phyloP scores from a whole-genome alignment of 2,113 vertebrate genomes.

The Donacobius atricapilla region DNA sequence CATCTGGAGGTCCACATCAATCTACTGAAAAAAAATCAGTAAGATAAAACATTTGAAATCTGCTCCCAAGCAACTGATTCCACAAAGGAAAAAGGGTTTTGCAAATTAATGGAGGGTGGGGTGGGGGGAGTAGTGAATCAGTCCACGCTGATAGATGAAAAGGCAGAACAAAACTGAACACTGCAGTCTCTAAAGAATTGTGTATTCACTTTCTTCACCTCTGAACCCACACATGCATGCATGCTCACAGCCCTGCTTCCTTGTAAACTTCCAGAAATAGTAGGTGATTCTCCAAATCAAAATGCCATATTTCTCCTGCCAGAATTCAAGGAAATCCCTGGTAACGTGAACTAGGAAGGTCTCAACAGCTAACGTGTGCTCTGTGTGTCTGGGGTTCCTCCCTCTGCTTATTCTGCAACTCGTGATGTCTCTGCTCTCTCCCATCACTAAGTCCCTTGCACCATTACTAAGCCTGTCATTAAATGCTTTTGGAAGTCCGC shows the following conservation, averaged over 20 bases:
- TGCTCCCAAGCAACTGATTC: neutral
- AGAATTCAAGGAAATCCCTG: neutral
- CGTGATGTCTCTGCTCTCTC: neutral
- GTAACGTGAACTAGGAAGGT: neutral
- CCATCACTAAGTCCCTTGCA: neutral
- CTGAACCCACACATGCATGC: neutral
- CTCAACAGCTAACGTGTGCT: neutral
- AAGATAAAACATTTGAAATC: neutral
- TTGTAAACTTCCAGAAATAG: neutral
- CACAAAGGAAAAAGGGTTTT: neutral
- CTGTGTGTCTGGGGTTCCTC: neutral
- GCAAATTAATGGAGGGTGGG: neutral
- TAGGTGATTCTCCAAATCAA: neutral
- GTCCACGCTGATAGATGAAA: neutral
- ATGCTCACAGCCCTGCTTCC: neutral
- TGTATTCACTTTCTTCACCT: neutral
- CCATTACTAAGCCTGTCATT: constrained; percentile 11
- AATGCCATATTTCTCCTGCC: neutral
- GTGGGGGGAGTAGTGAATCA: neutral
- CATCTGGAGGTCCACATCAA: neutral
- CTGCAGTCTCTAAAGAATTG: neutral
- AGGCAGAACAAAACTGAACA: neutral
- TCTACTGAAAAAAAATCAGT: neutral
- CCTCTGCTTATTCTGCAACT: neutral
- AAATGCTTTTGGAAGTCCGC: constrained; percentile 27